These are phyloP conservation scores for Myrmecobius fasciatus DNA, from an alignment of 2,113 vertebrate genomes.

Conservation along the genomic window DNA sequence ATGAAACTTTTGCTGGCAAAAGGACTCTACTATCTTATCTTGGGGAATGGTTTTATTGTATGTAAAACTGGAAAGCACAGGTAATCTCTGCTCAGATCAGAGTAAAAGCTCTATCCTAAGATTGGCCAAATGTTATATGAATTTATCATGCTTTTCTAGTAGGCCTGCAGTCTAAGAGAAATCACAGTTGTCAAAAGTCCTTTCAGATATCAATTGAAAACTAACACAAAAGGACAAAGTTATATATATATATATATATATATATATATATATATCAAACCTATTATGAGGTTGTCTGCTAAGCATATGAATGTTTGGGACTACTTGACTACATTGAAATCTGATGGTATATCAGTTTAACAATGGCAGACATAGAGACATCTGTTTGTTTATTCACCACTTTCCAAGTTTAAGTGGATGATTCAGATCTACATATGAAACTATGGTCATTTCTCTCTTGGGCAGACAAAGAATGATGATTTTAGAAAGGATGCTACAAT, in stretches of 20 bases:
- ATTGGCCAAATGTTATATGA: background rate
- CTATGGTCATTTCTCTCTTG: slow-evolving; percentile 22
- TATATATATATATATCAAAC: too few relatives aligned
- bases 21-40: background rate
- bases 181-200: slow-evolving; percentile 60
- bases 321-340: slow-evolving; percentile 64
- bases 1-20: background rate
- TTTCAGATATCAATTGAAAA: slow-evolving; percentile 60
- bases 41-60: background rate
- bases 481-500: slow-evolving; percentile 28
- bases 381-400: slow-evolving; percentile 63
- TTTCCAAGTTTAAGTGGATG: slow-evolving; percentile 64
- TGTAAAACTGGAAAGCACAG: background rate
- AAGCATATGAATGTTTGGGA: slow-evolving; percentile 61
- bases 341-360: slow-evolving; percentile 51
- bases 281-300: slow-evolving; percentile 64
- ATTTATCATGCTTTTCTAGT: slow-evolving; percentile 37
- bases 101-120: background rate
- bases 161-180: slow-evolving; percentile 4
- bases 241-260: too few relatives aligned
- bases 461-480: background rate
- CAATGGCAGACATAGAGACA: slow-evolving; percentile 63
- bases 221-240: slow-evolving; percentile 59
- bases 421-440: slow-evolving; percentile 19
- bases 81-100: background rate